phyloP scores from a whole-genome alignment of 2,888 invertebrate genomes.

The Hylaea fasciaria region DNA sequence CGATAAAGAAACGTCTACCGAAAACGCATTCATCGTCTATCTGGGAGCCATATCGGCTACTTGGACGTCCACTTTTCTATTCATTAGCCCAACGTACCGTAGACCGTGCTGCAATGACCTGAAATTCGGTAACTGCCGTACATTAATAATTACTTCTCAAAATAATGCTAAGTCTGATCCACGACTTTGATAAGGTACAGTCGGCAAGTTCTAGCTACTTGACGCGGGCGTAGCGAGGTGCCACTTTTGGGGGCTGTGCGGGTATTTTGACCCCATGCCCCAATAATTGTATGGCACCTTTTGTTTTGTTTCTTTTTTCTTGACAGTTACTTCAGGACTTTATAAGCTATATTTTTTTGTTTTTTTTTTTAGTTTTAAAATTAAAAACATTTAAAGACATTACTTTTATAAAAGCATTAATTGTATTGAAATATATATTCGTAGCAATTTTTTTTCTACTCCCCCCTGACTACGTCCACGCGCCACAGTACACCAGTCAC shows the following conservation, averaged over 20 bases:
- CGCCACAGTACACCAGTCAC: slow-evolving; percentile 11
- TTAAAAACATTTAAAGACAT: neutral
- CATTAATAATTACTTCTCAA: slow-evolving; percentile 85
- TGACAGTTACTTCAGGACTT: too few relatives aligned
- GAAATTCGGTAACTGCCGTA: slow-evolving; percentile 82
- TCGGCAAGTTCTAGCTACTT: slow-evolving; percentile 49
- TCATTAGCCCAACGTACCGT: slow-evolving; percentile 77
- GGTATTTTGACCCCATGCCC: too few relatives aligned
- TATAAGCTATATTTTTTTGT: neutral
- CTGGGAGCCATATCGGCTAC: slow-evolving; percentile 74
- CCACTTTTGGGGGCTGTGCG: slow-evolving; percentile 1
- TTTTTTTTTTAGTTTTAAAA: neutral
- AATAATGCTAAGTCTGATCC: slow-evolving; percentile 81
- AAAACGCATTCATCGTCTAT: slow-evolving; percentile 80
- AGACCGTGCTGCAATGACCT: slow-evolving; percentile 68
- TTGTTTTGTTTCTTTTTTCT: too few relatives aligned
- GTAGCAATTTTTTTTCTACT: neutral
- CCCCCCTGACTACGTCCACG: slow-evolving; percentile 9
- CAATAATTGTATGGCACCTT: too few relatives aligned
- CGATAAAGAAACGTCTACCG: slow-evolving; percentile 64
- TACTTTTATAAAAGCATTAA: neutral
- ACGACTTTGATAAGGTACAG: slow-evolving; percentile 78
- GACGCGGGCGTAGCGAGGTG: slow-evolving; percentile 4
- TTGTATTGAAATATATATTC: neutral
- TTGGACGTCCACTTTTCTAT: slow-evolving; percentile 73